Evolutionary conservation across 2,113 vertebrate genomes (phyloP).

Genomic region (Ranitomeya variabilis): DNA sequence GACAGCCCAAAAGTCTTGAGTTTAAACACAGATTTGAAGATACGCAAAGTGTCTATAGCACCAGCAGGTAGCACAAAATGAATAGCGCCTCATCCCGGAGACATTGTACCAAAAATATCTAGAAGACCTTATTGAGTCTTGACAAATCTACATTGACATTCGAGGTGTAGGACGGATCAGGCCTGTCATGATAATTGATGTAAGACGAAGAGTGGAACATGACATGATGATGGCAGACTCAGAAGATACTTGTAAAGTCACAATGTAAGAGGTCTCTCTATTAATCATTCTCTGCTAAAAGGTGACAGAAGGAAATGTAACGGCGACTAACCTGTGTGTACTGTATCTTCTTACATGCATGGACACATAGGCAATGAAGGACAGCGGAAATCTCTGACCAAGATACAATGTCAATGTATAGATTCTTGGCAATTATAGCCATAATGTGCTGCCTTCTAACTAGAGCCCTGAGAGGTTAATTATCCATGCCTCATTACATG

Average conservation of each 20-base stretch:
- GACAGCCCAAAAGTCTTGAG: neutral
- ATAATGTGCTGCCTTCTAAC: neutral
- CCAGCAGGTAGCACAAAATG: neutral
- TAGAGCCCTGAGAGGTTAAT: neutral
- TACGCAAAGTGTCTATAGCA: neutral
- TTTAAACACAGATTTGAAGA: neutral
- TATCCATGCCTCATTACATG: neutral
- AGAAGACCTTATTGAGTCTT: neutral
- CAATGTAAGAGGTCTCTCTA: neutral
- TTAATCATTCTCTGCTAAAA: neutral
- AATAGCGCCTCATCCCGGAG: neutral
- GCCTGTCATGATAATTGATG: conserved; percentile 6
- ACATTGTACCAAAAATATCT: neutral
- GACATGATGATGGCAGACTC: neutral
- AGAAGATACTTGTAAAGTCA: neutral
- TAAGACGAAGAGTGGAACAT: neutral
- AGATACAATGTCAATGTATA: neutral
- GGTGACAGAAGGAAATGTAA: neutral
- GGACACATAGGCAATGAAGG: neutral
- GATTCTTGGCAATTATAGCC: neutral
- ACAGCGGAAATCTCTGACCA: neutral
- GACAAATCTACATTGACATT: neutral
- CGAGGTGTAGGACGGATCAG: conserved; percentile 3
- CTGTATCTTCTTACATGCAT: neutral
- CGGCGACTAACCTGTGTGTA: neutral